phyloP scores from a whole-genome alignment of 2,113 vertebrate species.

The Pelobates fuscus region DNA sequence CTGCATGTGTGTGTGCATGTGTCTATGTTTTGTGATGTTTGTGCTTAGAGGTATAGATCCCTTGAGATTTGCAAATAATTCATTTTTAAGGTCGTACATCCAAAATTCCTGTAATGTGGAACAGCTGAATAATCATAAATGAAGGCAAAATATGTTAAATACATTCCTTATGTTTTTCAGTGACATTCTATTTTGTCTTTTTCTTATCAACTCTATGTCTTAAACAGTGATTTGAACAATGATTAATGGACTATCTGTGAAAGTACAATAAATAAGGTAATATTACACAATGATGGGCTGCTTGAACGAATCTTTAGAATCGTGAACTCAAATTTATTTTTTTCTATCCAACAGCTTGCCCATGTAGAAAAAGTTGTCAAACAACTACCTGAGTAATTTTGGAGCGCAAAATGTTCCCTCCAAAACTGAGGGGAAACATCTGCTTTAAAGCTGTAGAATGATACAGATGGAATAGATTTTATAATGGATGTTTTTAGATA shows the following conservation, averaged over 20 bases:
- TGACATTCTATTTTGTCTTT: no score
- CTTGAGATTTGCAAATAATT: no score
- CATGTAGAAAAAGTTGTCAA: constrained; percentile 39
- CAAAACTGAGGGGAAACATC: constrained; percentile 35
- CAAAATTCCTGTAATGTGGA: no score
- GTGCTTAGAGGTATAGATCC: no score
- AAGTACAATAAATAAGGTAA: not conserved
- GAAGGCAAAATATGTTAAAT: no score
- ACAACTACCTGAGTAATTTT: constrained; percentile 24
- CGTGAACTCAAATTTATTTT: not conserved
- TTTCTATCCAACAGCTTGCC: constrained; percentile 28
- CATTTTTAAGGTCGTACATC: no score
- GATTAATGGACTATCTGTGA: not conserved
- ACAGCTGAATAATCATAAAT: no score
- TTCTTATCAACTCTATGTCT: no score
- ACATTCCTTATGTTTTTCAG: no score
- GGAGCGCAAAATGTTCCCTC: constrained; percentile 18
- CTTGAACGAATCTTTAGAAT: not conserved
- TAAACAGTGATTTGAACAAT: not conserved
- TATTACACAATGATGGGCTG: not conserved
- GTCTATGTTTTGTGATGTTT: no score
- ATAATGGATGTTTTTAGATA: constrained; percentile 27
- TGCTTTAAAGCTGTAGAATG: constrained; percentile 12
- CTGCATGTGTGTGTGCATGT: no score
- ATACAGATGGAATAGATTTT: constrained; percentile 40